These are phyloP conservation scores for Sebastolobus altivelis DNA, from an alignment of 2,797 vertebrate species.

Conservation along the genomic window DNA sequence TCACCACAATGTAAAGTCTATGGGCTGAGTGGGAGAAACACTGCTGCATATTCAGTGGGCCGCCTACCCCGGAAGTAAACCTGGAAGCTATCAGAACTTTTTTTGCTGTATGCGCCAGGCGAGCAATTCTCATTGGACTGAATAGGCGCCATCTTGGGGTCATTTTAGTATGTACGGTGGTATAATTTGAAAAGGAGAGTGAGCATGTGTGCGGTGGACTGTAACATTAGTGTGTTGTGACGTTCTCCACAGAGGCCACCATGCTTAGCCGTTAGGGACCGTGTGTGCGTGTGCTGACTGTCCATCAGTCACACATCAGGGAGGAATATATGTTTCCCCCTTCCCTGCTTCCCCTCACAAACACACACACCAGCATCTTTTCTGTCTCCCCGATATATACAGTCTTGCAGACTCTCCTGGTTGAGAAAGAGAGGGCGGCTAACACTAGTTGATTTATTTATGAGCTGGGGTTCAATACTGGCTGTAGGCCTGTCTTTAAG, in stretches of 20 bases:
- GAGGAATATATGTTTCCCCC: neutral
- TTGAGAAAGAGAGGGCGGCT: slow-evolving; percentile 23
- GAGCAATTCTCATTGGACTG: neutral
- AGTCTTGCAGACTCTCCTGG: neutral
- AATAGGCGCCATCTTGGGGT: neutral
- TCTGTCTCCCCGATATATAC: neutral
- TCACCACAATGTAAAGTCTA: neutral
- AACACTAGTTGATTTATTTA: slow-evolving; percentile 63
- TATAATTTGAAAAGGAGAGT: neutral
- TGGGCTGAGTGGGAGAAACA: neutral
- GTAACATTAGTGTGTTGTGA: slow-evolving; percentile 22
- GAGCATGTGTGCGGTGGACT: neutral
- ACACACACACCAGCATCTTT: slow-evolving; percentile 1
- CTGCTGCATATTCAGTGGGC: neutral
- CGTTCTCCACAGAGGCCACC: slow-evolving; percentile 22
- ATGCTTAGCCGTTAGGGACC: neutral
- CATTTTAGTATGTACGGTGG: neutral
- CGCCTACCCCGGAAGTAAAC: too few species aligned
- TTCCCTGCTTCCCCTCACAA: slow-evolving; percentile 8
- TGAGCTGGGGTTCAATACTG: slow-evolving; percentile 47
- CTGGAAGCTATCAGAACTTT: too few species aligned
- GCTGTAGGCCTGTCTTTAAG: slow-evolving; percentile 52
- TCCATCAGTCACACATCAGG: slow-evolving; percentile 27
- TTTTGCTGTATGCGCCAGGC: neutral
- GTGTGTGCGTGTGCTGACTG: slow-evolving; percentile 7